Base-by-base conservation (phyloP, 1,140 invertebrate species). In the Matsumurasca onukii region DNA sequence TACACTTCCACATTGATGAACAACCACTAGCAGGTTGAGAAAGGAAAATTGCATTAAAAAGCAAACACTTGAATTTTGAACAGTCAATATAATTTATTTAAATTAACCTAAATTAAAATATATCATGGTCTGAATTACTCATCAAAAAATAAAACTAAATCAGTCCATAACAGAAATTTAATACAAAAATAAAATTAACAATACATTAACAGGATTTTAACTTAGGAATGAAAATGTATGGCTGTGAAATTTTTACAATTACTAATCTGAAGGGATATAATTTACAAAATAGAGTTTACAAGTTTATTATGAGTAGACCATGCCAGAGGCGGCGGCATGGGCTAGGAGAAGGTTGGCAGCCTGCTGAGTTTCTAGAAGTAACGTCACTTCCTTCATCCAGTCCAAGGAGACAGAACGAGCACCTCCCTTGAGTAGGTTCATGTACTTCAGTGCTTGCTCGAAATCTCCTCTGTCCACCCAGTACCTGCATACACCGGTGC, bases 401-500 rank as follows among this genome's bases (percentile, higher is more conserved):
- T 93, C 89, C 48, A 78, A 79, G 1, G 95, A 92, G 3, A 96
- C 86, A n/a, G 85, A 83, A 3, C 91, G 83, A 0, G 96, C 84
- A 24, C 92, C 93, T 25, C 96, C 96, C 75, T 88, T 85, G 31
- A 98, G 79, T 51, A 97, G 85, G 77, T 95, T 96, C 83, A 97
- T 90, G 78, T 97, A 97, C 64, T 90, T 87, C 0, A 98, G 79
- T 0, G 95, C 91, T 77, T 89, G 88, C 52, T 89, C 84, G 49
- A 98, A 85, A 75, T 98, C 87, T 24, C 91, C 91, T 72, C 90
- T 86, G 73, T 97, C 92, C 69, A 98, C 80, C 82, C 90, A 90
- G 76, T 91, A 93, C 75, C 92, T 94, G 73, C 71, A 77, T 76
- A 45, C n/a, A 64, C 15, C n/a, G n/a, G n/a, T n/a, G n/a, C n/a